These are phyloP conservation scores for Hyaena hyaena DNA, from an alignment of 2,113 vertebrate species.

Conservation along the genomic window DNA sequence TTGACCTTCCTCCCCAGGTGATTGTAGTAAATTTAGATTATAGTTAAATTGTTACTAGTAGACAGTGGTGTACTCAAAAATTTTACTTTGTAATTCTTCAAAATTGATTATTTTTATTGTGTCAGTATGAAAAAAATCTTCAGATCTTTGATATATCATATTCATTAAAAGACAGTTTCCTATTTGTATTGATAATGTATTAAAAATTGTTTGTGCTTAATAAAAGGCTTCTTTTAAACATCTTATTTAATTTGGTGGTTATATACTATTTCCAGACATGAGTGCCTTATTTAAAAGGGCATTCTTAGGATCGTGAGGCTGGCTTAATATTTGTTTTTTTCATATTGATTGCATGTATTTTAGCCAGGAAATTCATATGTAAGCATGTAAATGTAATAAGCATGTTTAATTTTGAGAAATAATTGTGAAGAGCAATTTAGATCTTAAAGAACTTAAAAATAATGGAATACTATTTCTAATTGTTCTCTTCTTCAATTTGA, in stretches of 20 bases:
- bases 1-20: slow-evolving; percentile 84
- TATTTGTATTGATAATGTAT: slow-evolving; percentile 91
- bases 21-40: slow-evolving; percentile 89
- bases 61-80: slow-evolving; percentile 86
- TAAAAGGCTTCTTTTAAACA: slow-evolving; percentile 90
- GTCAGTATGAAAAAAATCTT: slow-evolving; percentile 86
- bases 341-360: slow-evolving; percentile 76
- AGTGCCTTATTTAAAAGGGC: slow-evolving; percentile 78
- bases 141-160: slow-evolving; percentile 89
- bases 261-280: slow-evolving; percentile 73
- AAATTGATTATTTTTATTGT: slow-evolving; percentile 87
- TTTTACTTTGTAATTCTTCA: slow-evolving; percentile 87
- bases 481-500: slow-evolving; percentile 67
- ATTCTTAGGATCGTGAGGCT: slow-evolving; percentile 73
- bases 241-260: slow-evolving; percentile 80
- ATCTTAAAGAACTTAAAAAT: slow-evolving; percentile 68
- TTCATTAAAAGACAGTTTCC: slow-evolving; percentile 87
- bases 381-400: slow-evolving; percentile 80
- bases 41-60: slow-evolving; percentile 85
- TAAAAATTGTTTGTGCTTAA: slow-evolving; percentile 90
- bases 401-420: slow-evolving; percentile 76
- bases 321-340: slow-evolving; percentile 65
- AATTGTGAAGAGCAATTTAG: slow-evolving; percentile 72
- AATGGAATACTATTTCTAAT: slow-evolving; percentile 69
- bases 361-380: slow-evolving; percentile 73